A percentile compares a stretch with the other conserved stretches of the same genome.
Conservation (phyloP, 1,140 invertebrate genomes). For the Euwallacea fornicatus region DNA sequence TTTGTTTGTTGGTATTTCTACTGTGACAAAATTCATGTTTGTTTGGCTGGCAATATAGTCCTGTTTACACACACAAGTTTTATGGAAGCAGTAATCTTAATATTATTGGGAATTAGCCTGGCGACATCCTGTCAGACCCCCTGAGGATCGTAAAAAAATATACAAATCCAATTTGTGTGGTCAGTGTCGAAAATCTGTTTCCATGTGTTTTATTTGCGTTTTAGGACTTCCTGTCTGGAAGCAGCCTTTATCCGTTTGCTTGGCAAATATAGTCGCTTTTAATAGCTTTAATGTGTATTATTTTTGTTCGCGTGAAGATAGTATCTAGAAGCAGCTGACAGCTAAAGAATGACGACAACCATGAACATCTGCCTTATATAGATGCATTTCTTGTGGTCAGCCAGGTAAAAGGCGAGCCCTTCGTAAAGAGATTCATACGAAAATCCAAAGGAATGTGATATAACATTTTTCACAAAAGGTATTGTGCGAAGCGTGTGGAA, state of each 20-base stretch:
- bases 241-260: not conserved
- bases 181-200: conserved; percentile 35
- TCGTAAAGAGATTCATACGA: not conserved
- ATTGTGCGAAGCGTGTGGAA: not conserved
- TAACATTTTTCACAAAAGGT: not conserved
- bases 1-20: conserved; percentile 7
- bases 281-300: not conserved
- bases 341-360: not conserved
- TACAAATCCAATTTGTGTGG: conserved; percentile 36
- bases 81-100: conserved; percentile 31
- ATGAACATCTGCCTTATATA: conserved; percentile 8
- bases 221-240: conserved; percentile 28
- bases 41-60: conserved; percentile 28
- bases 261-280: not conserved
- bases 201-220: conserved; percentile 33
- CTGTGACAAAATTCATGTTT: conserved; percentile 34
- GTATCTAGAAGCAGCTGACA: conserved; percentile 2
- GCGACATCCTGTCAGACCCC: conserved; percentile 37
- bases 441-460: not conserved
- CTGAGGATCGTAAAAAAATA: conserved; percentile 36
- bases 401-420: conserved; percentile 3
- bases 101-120: conserved; percentile 23
- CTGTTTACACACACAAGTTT: conserved; percentile 31
- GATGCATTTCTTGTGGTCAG: conserved; percentile 10
- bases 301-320: not conserved